phyloP scores from a whole-genome alignment of 2,888 invertebrate species.

The Rhaphigaster nebulosa region DNA sequence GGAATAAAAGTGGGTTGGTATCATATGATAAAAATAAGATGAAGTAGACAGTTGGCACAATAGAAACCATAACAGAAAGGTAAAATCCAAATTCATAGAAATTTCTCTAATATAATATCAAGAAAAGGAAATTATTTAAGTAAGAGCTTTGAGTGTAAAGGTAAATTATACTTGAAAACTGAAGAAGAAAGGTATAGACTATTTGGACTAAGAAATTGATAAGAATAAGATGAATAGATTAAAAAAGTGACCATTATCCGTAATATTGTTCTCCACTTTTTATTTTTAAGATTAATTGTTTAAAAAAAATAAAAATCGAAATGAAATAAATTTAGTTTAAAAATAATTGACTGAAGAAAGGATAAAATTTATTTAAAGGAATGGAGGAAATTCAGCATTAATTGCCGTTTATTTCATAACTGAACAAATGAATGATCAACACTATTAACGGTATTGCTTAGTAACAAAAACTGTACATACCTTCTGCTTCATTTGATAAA shows the following conservation, averaged over 20 bases:
- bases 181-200: no score
- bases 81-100: background rate
- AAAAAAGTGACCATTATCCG: no score
- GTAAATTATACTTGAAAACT: no score
- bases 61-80: background rate
- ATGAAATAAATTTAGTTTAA: background rate
- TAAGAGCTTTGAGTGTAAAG: background rate
- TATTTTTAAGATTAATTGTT: background rate
- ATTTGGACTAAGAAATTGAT: no score
- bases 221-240: no score
- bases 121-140: background rate
- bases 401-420: background rate
- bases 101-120: background rate
- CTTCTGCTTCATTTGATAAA: background rate
- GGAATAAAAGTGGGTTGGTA: no score
- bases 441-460: background rate
- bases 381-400: no score
- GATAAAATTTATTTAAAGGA: background rate
- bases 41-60: background rate
- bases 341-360: background rate
- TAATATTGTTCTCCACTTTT: no score
- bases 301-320: background rate
- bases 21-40: background rate
- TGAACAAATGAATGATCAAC: background rate
- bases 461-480: background rate